Evolutionary conservation across 2,888 invertebrate species (phyloP), one percentile per base, ranked within the genome.

Genomic region (Hypselothyrea guttata): DNA sequence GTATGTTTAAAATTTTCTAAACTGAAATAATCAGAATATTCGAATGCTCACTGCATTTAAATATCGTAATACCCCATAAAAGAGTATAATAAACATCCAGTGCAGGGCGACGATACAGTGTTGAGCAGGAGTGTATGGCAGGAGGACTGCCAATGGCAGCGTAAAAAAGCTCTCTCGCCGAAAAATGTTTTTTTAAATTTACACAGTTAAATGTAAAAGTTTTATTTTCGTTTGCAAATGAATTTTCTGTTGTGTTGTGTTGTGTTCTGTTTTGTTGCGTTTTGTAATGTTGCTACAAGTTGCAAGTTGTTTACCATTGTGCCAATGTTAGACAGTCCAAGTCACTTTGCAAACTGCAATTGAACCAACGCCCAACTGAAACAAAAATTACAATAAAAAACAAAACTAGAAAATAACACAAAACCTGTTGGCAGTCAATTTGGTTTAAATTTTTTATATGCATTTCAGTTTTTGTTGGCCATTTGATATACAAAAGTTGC

Each of bases 191-290:
- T 54, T 68, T 54, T 68, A 85, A 79, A 82, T 84, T 64, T 84
- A 72, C 86, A 84, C 84, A 77, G 86, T 81, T 86, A 86, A 84
- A 86, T 75, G 84, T 70, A 72, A 77, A 82, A 82, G 86, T 86
- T 82, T 71, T 84, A 86, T 84, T 84, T 86, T 84, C 70, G 78
- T 71, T 85, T 68, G 84, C 69, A 86, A 84, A 86, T 81, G 84
- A 81, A 85, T 76, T 81, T 22, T 67, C 47, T 45, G 61, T 55
- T 41, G 51, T 64, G 63, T 55, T 41, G 51, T 64, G 63, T 77
- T 74, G 74, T 57, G 22, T 22, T 67, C 47, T 45, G 61, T 55
- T 41, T 47, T 64, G 63, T 52, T 78, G 49, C 60, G 64, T 77
- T 74, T 77, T 57, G 22, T 5, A 22, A 22, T 22, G 22, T 22